Evolutionary conservation across 2,888 invertebrate species (phyloP).

Genomic region (Spatulosminthurus flaviceps): DNA sequence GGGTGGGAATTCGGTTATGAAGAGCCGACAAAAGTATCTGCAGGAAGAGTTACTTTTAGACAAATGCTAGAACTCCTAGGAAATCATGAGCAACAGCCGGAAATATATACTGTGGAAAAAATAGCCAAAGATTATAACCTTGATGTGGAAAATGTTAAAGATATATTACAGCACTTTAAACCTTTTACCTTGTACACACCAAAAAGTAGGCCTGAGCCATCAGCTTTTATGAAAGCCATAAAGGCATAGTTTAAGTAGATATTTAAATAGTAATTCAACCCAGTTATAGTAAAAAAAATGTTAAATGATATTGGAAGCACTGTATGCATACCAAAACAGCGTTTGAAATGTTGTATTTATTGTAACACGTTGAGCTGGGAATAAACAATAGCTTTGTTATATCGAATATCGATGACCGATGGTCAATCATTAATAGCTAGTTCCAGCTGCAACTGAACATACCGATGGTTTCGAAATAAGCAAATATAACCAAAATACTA

Average conservation of each 20-base stretch:
- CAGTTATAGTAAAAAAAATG: conserved; percentile 1
- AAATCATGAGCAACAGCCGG: conserved; percentile 73
- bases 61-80: conserved; percentile 75
- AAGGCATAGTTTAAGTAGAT: conserved; percentile 27
- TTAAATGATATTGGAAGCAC: too few species aligned
- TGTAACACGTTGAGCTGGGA: too few species aligned
- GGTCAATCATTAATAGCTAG: neutral
- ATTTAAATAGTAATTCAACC: neutral
- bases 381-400: too few species aligned
- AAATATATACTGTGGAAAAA: conserved; percentile 69
- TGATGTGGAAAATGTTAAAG: conserved; percentile 69
- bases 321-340: too few species aligned
- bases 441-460: too few species aligned
- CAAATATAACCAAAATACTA: too few species aligned
- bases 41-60: conserved; percentile 75
- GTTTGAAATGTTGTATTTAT: too few species aligned
- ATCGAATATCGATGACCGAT: too few species aligned
- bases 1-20: conserved; percentile 76
- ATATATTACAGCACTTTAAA: conserved; percentile 74
- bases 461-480: too few species aligned
- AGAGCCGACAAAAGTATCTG: conserved; percentile 72
- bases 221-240: conserved; percentile 34
- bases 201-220: conserved; percentile 64
- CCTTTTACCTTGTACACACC: conserved; percentile 76
- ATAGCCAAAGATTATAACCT: conserved; percentile 78